Conservation (phyloP, 2,888 invertebrate species). For the Protodeltote pygarga region DNA sequence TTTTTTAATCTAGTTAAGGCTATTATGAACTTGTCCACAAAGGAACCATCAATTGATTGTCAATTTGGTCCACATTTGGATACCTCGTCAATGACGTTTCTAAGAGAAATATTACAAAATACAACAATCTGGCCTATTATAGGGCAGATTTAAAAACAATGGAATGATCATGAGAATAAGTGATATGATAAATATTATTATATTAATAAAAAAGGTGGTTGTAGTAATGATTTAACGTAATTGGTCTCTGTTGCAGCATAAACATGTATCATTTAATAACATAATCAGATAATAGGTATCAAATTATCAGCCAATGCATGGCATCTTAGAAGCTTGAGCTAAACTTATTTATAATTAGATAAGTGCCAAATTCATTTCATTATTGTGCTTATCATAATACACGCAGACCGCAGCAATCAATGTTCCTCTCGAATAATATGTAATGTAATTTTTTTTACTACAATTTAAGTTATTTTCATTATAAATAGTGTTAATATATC, state of each 20-base stretch:
- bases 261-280: constrained; percentile 22
- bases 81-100: constrained; percentile 27
- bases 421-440: constrained; percentile 69
- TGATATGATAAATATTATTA: constrained; percentile 15
- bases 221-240: constrained; percentile 3
- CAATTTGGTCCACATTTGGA: constrained; percentile 16
- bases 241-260: constrained; percentile 38
- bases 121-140: constrained; percentile 19
- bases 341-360: constrained; percentile 53
- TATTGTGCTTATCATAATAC: constrained; percentile 47
- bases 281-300: constrained; percentile 18
- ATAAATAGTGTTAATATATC: constrained; percentile 49
- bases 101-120: constrained; percentile 26
- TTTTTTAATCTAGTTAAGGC: constrained; percentile 40
- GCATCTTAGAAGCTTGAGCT: constrained; percentile 38
- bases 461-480: constrained; percentile 50
- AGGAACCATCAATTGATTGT: constrained; percentile 15
- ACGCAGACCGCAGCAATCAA: constrained; percentile 54
- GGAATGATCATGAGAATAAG: constrained; percentile 17
- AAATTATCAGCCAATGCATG: constrained; percentile 36
- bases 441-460: constrained; percentile 50
- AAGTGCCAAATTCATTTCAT: constrained; percentile 70
- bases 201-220: constrained; percentile 7
- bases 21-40: constrained; percentile 31
- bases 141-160: constrained; percentile 25